Conservation (phyloP, 2,797 vertebrate species). For the Florisuga fusca region DNA sequence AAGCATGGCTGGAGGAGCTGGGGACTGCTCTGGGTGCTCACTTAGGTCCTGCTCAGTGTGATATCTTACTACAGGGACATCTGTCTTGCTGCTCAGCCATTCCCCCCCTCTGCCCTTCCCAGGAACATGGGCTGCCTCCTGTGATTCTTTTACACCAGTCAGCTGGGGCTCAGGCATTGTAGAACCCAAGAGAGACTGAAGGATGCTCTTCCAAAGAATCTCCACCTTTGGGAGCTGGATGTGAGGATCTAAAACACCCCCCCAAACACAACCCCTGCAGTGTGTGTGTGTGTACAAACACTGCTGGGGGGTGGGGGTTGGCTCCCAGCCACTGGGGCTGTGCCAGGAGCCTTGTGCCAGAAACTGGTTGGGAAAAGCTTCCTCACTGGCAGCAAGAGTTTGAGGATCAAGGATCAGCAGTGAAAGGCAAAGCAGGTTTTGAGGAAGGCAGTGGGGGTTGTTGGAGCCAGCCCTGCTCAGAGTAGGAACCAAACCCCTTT, state of each 20-base stretch:
- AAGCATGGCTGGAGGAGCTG: not conserved
- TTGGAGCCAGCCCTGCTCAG: not conserved
- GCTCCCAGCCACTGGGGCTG: not conserved
- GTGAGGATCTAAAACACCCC: not conserved
- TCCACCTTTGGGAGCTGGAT: not conserved
- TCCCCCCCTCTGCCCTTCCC: not conserved
- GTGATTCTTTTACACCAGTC: not conserved
- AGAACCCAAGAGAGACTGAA: not conserved
- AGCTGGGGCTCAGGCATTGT: not conserved
- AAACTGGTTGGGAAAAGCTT: not conserved
- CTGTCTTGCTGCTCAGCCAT: not conserved
- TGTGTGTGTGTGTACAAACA: fast-evolving
- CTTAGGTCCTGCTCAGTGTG: not conserved
- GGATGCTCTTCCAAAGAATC: not conserved
- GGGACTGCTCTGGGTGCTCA: not conserved
- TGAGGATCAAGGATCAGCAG: not conserved
- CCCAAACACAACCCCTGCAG: not conserved
- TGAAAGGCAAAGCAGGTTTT: not conserved
- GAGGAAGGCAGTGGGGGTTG: not conserved
- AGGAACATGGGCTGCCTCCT: not conserved
- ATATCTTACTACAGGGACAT: not conserved
- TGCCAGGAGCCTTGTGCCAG: not conserved
- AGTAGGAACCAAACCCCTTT: not conserved
- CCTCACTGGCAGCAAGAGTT: not conserved
- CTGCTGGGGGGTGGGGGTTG: fast-evolving